These are phyloP conservation scores for Penaeus chinensis DNA, from an alignment of 1,140 invertebrate genomes.

Conservation along the genomic window DNA sequence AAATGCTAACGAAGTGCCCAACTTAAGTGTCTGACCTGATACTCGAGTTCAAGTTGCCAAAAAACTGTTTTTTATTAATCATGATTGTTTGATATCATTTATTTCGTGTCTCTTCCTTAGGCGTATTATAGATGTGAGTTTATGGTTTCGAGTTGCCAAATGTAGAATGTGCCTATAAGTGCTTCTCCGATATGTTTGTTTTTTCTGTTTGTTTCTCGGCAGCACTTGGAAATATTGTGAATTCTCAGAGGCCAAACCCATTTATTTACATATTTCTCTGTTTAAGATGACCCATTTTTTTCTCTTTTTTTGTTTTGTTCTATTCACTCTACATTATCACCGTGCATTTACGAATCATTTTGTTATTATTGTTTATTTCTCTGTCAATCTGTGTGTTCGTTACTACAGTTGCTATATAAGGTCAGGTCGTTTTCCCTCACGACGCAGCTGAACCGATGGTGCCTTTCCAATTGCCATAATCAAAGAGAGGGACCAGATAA, in stretches of 20 bases:
- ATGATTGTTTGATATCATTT: too few species aligned
- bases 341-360: slow-evolving; percentile 36
- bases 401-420: slow-evolving; percentile 20
- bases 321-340: slow-evolving; percentile 31
- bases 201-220: slow-evolving; percentile 22
- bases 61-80: not conserved
- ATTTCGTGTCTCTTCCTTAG: slow-evolving; percentile 2
- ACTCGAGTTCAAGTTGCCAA: slow-evolving; percentile 50
- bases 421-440: slow-evolving; percentile 16
- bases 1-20: slow-evolving; percentile 21
- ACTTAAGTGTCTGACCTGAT: slow-evolving; percentile 16
- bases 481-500: slow-evolving; percentile 29
- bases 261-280: slow-evolving; percentile 8
- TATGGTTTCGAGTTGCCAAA: slow-evolving; percentile 54
- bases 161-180: slow-evolving; percentile 20
- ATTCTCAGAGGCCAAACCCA: slow-evolving; percentile 54
- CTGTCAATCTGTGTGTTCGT: slow-evolving; percentile 22
- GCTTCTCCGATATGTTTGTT: slow-evolving; percentile 5
- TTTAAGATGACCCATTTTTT: slow-evolving; percentile 11
- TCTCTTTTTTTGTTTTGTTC: not conserved
- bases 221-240: slow-evolving; percentile 44
- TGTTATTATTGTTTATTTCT: slow-evolving; percentile 28
- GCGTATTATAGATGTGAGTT: slow-evolving; percentile 31
- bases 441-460: slow-evolving; percentile 18
- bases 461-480: slow-evolving; percentile 37